These are phyloP conservation scores for Dipodomys stephensi DNA, from an alignment of 2,113 vertebrate genomes.

Conservation along the genomic window DNA sequence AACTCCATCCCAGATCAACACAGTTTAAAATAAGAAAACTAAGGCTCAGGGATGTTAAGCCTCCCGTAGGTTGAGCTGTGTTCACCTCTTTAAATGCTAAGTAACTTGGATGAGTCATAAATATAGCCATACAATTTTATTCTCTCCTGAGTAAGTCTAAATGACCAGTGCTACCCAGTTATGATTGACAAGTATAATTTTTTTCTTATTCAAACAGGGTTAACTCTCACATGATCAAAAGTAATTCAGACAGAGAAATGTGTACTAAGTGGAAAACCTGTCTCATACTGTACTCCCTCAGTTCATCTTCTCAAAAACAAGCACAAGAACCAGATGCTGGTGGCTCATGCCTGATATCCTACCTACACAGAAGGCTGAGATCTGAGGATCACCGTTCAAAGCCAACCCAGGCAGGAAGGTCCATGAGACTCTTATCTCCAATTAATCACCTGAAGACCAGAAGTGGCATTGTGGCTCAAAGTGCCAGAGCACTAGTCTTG, in stretches of 20 bases:
- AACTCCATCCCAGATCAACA: not conserved
- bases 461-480: no score
- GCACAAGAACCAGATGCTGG: no score
- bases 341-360: no score
- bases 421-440: no score
- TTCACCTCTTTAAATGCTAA: not conserved
- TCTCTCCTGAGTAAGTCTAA: not conserved
- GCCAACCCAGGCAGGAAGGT: no score
- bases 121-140: not conserved
- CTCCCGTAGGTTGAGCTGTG: not conserved
- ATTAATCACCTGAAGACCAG: no score
- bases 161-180: not conserved
- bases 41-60: not conserved
- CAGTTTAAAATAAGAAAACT: conserved; percentile 14
- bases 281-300: not conserved
- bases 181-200: not conserved
- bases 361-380: no score
- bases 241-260: not conserved
- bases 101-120: not conserved
- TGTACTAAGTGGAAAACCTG: not conserved
- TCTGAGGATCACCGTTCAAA: no score
- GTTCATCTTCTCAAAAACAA: not conserved
- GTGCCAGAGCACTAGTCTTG: no score
- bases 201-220: not conserved
- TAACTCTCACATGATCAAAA: conserved; percentile 11